Conservation (phyloP, 2,888 invertebrate genomes). For the Plagiodera versicolora region DNA sequence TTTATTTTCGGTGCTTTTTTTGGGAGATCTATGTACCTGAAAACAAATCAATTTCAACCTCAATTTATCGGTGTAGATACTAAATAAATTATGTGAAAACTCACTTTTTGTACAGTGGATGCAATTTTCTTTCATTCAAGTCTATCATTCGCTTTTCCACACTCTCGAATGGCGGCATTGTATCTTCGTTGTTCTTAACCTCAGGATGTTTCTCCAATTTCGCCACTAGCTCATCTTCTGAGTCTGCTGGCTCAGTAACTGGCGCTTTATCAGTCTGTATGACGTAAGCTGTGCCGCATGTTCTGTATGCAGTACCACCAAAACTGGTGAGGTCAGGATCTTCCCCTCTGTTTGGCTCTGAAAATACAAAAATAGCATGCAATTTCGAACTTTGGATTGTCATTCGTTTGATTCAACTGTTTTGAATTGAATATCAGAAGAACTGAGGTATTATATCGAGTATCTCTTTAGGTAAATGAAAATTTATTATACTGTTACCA, state of each 20-base stretch:
- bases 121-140: slow-evolving; percentile 44
- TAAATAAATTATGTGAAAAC: no score
- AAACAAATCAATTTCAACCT: no score
- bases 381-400: no score
- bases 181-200: slow-evolving; percentile 44
- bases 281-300: slow-evolving; percentile 48
- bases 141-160: slow-evolving; percentile 46
- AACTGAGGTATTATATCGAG: no score
- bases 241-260: slow-evolving; percentile 27
- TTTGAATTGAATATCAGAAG: no score
- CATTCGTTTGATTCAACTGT: no score
- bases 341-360: background rate
- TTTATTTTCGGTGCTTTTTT: slow-evolving; percentile 15
- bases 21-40: slow-evolving; percentile 33
- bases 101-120: slow-evolving; percentile 47
- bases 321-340: slow-evolving; percentile 42
- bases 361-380: no score
- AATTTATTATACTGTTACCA: no score
- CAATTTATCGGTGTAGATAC: no score
- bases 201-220: slow-evolving; percentile 45
- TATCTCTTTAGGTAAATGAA: no score
- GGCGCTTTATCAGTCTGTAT: slow-evolving; percentile 43
- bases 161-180: slow-evolving; percentile 45
- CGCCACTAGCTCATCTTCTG: slow-evolving; percentile 42
- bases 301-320: slow-evolving; percentile 43